Evolutionary conservation across 2,888 invertebrate genomes (phyloP), one percentile per base, ranked within the genome.

Genomic region (Odiellus spinosus): DNA sequence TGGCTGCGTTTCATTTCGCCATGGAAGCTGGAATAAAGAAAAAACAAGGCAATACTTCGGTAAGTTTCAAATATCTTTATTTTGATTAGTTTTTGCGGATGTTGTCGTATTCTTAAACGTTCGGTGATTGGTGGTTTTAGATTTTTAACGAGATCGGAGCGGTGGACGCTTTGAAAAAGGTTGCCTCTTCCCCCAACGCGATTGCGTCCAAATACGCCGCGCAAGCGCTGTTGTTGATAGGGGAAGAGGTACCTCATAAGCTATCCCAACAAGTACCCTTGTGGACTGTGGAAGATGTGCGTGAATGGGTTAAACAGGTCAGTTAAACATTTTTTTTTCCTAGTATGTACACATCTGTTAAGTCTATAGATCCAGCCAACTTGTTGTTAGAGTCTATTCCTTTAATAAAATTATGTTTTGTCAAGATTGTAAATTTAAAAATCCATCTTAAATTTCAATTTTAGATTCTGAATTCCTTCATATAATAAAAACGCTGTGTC

Each of bases 21-120:
- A 93, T 98, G 91, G 98, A 98, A 68, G 95, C 96, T 11, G 88
- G 88, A 34, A 95, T 98, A 46, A 96, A 96, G 66, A 85, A 90
- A 59, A 82, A 82, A 59, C 88, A 88, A 65, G 84, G 84, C 3
- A 85, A 86, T 54, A 85, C 86, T 0, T 80, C 82, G 18, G 58
- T 59, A 51, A 51, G 46, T 36, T 11, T 17, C 18, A 3, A 36
- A n/a, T n/a, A n/a, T n/a, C 26, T 26, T 26, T 26, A 8, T 8
- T 26, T 26, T 26, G 26, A 8, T 26, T 26, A 6, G 4, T 8
- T 26, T 26, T 26, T 4, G 4, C 5, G 26, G 26, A 26, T 8
- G 8, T 26, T 26, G 26, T 26, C 5, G 26, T 6, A 6, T 26
- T 26, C 26, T 26, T 26, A 8, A 8, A 26, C 26, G 8, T 8